Conservation (phyloP, 2,797 vertebrate genomes). For the Anas bahamensis region DNA sequence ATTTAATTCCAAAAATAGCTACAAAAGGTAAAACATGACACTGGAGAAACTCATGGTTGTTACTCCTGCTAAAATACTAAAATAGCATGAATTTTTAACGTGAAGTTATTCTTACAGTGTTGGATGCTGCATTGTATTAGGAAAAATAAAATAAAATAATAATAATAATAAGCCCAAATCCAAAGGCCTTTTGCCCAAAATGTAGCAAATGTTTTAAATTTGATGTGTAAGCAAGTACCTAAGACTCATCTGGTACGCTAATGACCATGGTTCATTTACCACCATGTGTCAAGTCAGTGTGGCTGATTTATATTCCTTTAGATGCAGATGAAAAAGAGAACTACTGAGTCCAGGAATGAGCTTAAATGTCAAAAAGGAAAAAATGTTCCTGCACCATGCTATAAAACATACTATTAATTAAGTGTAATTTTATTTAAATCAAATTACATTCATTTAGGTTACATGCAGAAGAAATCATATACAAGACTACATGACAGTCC, state of each 20-base stretch:
- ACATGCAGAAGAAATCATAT: background rate
- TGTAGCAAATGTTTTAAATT: background rate
- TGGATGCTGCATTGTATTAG: accelerated
- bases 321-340: background rate
- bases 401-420: background rate
- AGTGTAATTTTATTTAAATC: background rate
- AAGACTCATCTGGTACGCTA: background rate
- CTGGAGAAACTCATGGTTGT: background rate
- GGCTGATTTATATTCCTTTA: background rate
- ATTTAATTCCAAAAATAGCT: background rate
- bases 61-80: background rate
- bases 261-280: background rate
- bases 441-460: background rate
- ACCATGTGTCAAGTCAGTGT: background rate
- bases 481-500: background rate
- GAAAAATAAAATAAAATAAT: background rate
- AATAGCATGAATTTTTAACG: background rate
- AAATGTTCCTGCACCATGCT: background rate
- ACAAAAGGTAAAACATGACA: accelerated
- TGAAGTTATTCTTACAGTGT: background rate
- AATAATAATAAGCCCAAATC: background rate
- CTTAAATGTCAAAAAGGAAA: background rate
- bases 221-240: background rate
- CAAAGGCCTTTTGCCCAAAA: background rate
- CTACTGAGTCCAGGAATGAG: background rate